phyloP scores from a whole-genome alignment of 2,113 vertebrate genomes.

The Copsychus sechellarum region DNA sequence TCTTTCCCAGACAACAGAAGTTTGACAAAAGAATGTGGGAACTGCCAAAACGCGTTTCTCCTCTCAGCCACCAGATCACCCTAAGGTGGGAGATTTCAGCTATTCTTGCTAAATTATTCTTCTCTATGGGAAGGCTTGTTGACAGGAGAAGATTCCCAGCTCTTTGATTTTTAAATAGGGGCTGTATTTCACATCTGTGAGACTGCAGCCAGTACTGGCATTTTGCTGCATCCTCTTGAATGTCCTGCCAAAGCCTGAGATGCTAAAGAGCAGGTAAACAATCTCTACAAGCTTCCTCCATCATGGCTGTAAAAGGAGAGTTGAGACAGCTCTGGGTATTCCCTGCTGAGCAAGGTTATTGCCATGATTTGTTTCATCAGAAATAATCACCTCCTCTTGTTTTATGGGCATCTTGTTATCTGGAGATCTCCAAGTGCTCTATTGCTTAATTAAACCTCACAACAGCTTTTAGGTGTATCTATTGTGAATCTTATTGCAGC shows the following conservation, averaged over 20 bases:
- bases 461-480: slow-evolving; percentile 2
- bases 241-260: neutral
- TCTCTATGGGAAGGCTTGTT: neutral
- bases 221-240: neutral
- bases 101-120: slow-evolving; percentile 32
- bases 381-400: slow-evolving; percentile 1
- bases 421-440: neutral
- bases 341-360: slow-evolving; percentile 4
- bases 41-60: slow-evolving; percentile 48
- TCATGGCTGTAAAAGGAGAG: neutral
- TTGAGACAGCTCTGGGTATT: neutral
- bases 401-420: neutral
- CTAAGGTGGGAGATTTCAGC: slow-evolving; percentile 32
- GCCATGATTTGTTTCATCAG: slow-evolving; percentile 6
- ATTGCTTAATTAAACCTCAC: slow-evolving; percentile 37
- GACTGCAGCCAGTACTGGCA: neutral
- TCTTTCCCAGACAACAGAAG: slow-evolving; percentile 66
- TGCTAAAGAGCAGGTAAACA: neutral
- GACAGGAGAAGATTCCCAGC: neutral
- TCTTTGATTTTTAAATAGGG: neutral
- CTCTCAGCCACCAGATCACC: slow-evolving; percentile 32
- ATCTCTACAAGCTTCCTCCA: neutral
- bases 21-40: slow-evolving; percentile 63
- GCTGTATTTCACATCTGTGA: neutral
- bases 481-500: neutral